Conservation (phyloP, 2,888 invertebrate genomes). For the Tetanocera ferruginea region DNA sequence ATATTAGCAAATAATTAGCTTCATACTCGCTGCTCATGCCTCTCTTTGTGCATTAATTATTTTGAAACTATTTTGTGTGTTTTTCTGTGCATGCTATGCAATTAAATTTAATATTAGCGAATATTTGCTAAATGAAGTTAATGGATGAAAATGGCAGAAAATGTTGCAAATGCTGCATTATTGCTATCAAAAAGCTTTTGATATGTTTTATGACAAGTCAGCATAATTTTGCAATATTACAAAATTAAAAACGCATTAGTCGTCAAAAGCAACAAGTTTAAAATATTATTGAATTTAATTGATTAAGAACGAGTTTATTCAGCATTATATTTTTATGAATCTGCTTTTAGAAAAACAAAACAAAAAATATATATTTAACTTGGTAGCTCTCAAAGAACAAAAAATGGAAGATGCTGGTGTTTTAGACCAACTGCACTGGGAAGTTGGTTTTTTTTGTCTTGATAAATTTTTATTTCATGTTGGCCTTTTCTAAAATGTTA, state of each 20-base stretch:
- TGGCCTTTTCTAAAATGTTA: too few relatives aligned
- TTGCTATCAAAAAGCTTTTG: not conserved
- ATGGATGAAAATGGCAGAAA: slow-evolving; percentile 16
- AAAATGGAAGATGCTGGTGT: too few relatives aligned
- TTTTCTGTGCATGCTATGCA: not conserved
- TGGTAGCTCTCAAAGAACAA: too few relatives aligned
- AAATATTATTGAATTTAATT: too few relatives aligned
- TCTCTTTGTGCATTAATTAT: not conserved
- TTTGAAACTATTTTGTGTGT: not conserved
- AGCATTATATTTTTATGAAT: too few relatives aligned
- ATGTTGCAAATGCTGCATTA: slow-evolving; percentile 9
- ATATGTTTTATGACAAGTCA: not conserved
- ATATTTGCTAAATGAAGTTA: slow-evolving; percentile 26
- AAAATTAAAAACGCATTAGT: not conserved
- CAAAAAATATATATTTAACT: too few relatives aligned
- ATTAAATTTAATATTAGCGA: slow-evolving; percentile 25
- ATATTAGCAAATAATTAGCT: not conserved
- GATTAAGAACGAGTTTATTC: too few relatives aligned
- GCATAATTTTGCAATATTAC: not conserved
- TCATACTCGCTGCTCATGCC: not conserved
- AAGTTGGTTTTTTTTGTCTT: too few relatives aligned
- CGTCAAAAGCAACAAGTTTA: not conserved
- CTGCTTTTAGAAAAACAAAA: too few relatives aligned
- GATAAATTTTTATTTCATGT: too few relatives aligned
- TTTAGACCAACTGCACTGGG: too few relatives aligned